A percentile compares a stretch with the other conserved stretches of the same genome.
Conservation (phyloP, 2,888 invertebrate genomes). For the Thera britannica region DNA sequence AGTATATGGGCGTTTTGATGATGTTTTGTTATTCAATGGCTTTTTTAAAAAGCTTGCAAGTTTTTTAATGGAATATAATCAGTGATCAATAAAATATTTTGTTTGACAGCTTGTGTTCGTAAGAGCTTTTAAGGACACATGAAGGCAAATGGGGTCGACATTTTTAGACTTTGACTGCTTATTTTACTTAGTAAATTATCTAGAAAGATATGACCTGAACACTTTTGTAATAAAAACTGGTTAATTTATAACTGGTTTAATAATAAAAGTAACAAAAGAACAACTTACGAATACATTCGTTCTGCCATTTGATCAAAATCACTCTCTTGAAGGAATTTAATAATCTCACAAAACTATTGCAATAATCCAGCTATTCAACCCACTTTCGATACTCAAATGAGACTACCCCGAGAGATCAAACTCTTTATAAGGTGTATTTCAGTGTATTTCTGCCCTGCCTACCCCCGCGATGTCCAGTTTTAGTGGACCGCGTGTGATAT, state of each 20-base stretch:
- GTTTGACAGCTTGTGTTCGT: too few relatives aligned
- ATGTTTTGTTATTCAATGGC: conserved; percentile 2
- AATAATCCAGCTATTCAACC: neutral
- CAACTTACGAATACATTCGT: neutral
- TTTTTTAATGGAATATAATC: neutral
- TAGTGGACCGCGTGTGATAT: conserved; percentile 17
- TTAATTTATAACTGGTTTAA: too few relatives aligned
- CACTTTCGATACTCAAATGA: conserved; percentile 20
- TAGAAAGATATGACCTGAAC: too few relatives aligned
- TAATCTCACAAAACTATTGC: neutral
- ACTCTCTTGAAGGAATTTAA: neutral
- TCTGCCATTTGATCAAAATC: neutral
- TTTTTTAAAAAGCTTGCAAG: conserved; percentile 9
- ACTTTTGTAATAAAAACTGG: too few relatives aligned
- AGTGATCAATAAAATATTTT: neutral
- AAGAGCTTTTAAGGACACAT: neutral
- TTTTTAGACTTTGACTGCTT: too few relatives aligned
- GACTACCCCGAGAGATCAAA: neutral
- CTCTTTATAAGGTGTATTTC: conserved; percentile 29
- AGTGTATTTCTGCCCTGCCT: conserved; percentile 21
- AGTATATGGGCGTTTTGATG: conserved; percentile 34
- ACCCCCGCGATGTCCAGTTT: conserved; percentile 20
- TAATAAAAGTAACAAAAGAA: too few relatives aligned
- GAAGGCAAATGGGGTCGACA: too few relatives aligned
- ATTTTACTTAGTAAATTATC: too few relatives aligned